Evolutionary conservation across 35 echinoderm and acorn worm genomes (phyloP).

Genomic region (Eucidaris tribuloides): DNA sequence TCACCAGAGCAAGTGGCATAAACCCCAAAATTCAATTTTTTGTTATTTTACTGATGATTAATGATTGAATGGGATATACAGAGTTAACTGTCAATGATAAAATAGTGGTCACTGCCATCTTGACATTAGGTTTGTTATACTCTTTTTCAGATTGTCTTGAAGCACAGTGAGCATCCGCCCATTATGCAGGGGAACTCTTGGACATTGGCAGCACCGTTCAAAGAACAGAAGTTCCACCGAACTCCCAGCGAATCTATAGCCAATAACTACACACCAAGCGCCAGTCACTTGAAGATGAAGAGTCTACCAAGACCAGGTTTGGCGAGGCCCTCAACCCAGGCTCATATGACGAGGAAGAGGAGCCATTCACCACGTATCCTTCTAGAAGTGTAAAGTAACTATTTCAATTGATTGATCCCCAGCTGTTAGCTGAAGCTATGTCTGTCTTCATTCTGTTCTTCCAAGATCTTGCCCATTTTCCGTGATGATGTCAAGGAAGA

Average conservation of each 20-base stretch:
- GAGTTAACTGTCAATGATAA: no score
- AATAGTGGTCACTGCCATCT: no score
- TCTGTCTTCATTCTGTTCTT: no score
- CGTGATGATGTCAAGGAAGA: no score
- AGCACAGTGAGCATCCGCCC: slow-evolving; percentile 96
- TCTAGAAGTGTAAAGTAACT: background rate
- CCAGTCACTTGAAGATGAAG: slow-evolving; percentile 77
- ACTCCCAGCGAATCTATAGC: slow-evolving; percentile 98
- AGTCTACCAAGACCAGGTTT: slow-evolving; percentile 57
- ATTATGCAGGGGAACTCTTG: slow-evolving; percentile 97
- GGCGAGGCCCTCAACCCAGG: slow-evolving; percentile 74
- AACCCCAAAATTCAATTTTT: no score
- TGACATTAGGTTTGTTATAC: no score
- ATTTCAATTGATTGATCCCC: no score
- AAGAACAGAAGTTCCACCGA: slow-evolving; percentile 98
- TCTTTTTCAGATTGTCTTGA: slow-evolving; percentile 98
- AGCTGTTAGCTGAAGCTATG: no score
- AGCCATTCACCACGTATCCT: slow-evolving; percentile 98
- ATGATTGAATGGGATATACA: no score
- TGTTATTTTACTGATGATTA: no score
- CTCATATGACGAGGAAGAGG: slow-evolving; percentile 74
- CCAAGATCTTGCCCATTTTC: no score
- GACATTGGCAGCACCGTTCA: slow-evolving; percentile 91
- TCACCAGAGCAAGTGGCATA: no score
- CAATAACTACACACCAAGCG: slow-evolving; percentile 97